Percentiles rank a stretch among this genome's conserved stretches.
phyloP scores from a whole-genome alignment of 2,113 vertebrate genomes.

The Cyprinodon variegatus region DNA sequence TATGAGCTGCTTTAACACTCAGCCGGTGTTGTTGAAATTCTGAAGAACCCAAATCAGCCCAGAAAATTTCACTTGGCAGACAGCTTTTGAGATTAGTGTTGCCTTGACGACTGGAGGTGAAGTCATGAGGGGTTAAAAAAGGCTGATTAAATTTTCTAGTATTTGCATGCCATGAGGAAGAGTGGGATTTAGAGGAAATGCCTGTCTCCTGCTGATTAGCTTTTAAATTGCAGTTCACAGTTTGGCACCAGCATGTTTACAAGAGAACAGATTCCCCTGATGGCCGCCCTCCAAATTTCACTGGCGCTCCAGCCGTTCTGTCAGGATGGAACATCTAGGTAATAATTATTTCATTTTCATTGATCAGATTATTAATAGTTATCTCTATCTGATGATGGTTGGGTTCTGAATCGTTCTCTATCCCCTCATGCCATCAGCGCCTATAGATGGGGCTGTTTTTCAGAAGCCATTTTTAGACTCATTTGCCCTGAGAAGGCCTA shows the following conservation, averaged over 20 bases:
- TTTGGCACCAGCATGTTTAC: conserved; percentile 63
- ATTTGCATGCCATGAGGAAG: conserved; percentile 73
- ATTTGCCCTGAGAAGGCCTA: not conserved
- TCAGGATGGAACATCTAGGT: conserved; percentile 1
- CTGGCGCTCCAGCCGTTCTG: conserved; percentile 10
- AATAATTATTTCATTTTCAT: not conserved
- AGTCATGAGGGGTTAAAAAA: conserved; percentile 71
- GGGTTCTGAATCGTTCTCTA: not conserved
- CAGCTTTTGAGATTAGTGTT: conserved; percentile 78
- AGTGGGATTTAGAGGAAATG: conserved; percentile 68
- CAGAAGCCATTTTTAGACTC: not conserved
- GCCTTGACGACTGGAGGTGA: conserved; percentile 69
- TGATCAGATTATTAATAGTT: not conserved
- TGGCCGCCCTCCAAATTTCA: conserved; percentile 36
- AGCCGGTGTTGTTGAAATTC: conserved; percentile 8
- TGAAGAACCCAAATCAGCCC: conserved; percentile 56
- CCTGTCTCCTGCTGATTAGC: conserved; percentile 76
- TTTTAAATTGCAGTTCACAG: conserved; percentile 61
- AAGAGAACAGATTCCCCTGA: conserved; percentile 45
- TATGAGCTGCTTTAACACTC: conserved; percentile 15
- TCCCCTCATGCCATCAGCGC: not conserved
- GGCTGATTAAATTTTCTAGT: conserved; percentile 75
- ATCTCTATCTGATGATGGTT: not conserved
- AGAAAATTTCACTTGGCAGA: conserved; percentile 59
- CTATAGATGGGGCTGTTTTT: not conserved